Base-by-base conservation (phyloP, 2,797 vertebrate genomes). In the Chrysocyon brachyurus region DNA sequence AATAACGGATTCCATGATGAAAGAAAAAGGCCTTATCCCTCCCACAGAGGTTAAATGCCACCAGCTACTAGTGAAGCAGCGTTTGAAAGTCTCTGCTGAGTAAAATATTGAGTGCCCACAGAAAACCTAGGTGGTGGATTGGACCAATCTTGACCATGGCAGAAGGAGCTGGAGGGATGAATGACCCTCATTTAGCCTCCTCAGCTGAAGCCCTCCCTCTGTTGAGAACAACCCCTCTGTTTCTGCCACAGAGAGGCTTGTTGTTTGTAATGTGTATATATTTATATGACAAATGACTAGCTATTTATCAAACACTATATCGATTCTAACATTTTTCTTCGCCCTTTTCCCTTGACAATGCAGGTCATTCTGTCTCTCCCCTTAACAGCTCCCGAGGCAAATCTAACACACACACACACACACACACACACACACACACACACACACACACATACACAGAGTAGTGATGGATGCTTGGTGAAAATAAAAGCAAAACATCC, bases 201-300 rank as follows among this genome's bases (percentile, higher is more conserved):
- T 87, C 19, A 10, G 15, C 49, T 78, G 61, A 96, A 8, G 24
- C 14, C 7, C 78, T 84, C 56, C 75, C 15, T 93, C 79, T 54
- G 16, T n/a, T 63, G 31, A 94, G 83, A 90, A 89, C 57, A 59
- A 68, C 78, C 49, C 97, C 79, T 33, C 56, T 96, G 21, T 24
- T 96, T 92, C 33, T 89, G 79, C 24, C 31, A 95, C 72, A 97
- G 83, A 97, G 33, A 92, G 12, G 28, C 46, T 56, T 93, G 96
- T 24, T 82, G 75, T 89, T 77, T 93, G 79, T 81, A 66, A 16
- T 95, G 49, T 95, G 82, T 40, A 63, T 49, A 17, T 87, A 82
- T 95, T 95, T 94, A 92, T 79, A 54, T 66, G 49, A 96, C 97
- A 97, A 98, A 95, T 21, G 61, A 98, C 91, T 94, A 91, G 70